Base-by-base conservation (phyloP, 2,797 vertebrate genomes). In the Mus caroli region DNA sequence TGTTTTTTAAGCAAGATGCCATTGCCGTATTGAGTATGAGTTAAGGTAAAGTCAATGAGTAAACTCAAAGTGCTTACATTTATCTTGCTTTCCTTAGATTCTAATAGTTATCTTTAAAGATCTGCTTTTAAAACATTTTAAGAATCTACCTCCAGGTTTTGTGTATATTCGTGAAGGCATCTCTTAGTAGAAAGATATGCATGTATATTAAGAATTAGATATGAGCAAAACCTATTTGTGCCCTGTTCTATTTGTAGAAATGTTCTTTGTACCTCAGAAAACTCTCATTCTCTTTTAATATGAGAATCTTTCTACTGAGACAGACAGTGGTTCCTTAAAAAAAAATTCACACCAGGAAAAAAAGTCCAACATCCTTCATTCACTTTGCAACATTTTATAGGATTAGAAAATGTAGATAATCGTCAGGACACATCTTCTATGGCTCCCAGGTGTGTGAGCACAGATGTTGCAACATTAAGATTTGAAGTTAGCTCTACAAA, bases 341-440 rank as follows among this genome's bases (percentile, higher is more conserved):
- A 85, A 83, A 80, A 71, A 84, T 31, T 93, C 77, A 94, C 76
- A 64, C 17, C 62, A 87, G 73, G 43, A 95, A 92, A 80, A 73
- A 96, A 94, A 52, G 4, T 37, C 26, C n/a, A 96, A 71, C 20
- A 34, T 43, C 95, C 97, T 90, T 31, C 50, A 76, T 86, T 91
- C 19, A 37, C 87, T 96, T 95, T 62, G 90, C 93, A 94, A 79
- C 52, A 97, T 97, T 84, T 88, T 95, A 24, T 80, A 28, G 91
- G 46, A 28, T 82, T 88, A 97, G 64, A 97, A 97, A 94, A 76
- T 37, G 15, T 86, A 94, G 87, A 90, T 96, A 91, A 96, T 87
- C 71, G 92, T 96, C 6, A 50, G 52, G 10, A 31, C 75, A 96
- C 56, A 3, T 96, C 84, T 92, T 92, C 50, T 88, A 94, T 79